phyloP scores from a whole-genome alignment of 2,113 vertebrate species.

The Urocolius indicus region DNA sequence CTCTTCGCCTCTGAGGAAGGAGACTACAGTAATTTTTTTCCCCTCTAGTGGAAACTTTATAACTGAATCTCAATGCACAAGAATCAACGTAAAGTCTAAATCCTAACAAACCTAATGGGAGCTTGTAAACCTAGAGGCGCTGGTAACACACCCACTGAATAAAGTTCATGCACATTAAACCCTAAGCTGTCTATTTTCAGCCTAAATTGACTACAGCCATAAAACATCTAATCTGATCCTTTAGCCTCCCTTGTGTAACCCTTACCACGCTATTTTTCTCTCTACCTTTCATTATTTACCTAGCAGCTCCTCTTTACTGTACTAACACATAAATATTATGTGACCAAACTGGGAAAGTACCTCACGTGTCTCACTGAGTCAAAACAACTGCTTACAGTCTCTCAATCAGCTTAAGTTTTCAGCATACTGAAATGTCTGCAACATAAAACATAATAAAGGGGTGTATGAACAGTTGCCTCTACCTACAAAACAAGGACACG shows the following conservation, averaged over 20 bases:
- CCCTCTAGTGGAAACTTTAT: neutral
- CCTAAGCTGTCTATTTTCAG: neutral
- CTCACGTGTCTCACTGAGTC: neutral
- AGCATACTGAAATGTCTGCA: accelerated
- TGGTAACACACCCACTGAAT: neutral
- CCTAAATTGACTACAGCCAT: neutral
- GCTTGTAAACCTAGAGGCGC: neutral
- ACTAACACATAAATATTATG: neutral
- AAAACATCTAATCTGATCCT: neutral
- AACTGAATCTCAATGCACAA: neutral
- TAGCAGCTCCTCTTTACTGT: neutral
- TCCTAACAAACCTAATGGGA: neutral
- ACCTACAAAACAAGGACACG: accelerated
- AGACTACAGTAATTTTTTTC: neutral
- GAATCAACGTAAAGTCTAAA: neutral
- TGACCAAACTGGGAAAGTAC: neutral
- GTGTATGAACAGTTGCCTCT: accelerated
- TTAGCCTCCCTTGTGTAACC: neutral
- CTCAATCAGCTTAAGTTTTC: neutral
- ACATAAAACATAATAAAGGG: neutral
- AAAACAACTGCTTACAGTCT: neutral
- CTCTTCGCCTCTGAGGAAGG: neutral
- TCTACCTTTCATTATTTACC: neutral
- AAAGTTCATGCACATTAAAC: neutral
- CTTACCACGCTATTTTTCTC: neutral